Evolutionary conservation across 2,888 invertebrate species (phyloP), one percentile per base, ranked within the genome.

Genomic region (Ectemnius lituratus): DNA sequence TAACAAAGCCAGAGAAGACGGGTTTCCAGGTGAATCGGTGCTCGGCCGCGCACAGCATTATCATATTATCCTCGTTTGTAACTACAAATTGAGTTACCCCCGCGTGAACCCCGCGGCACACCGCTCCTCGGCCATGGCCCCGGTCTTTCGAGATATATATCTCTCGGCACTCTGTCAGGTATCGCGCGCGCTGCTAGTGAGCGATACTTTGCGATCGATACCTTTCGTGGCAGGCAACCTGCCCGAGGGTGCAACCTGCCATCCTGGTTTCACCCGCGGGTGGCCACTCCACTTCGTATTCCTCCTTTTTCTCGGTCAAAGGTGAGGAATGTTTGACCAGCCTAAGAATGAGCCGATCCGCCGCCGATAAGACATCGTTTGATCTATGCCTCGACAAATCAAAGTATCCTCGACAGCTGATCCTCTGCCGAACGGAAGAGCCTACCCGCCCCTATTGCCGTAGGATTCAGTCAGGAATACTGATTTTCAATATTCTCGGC

Each of bases 51-150:
- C 23, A 2, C 58, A 68, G 81, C 86, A 90, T 90, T 90, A 90
- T 89, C 89, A 90, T 89, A 90, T 89, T 89, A 89, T 86, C 81
- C 89, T 89, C 89, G 88, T 90, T 90, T 89, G 88, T 90, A 88
- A 89, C 89, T 87, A 88, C 89, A 90, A 89, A 90, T 90, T 90
- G 89, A 89, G 89, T 90, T 89, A 89, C 87, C 89, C 89, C 87
- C 85, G 85, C 83, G 86, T 83, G 79, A 83, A 83, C 83, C 79
- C 79, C 73, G 69, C 73, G 72, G 74, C 79, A 74, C 66, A 61
- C 73, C 65, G 62, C 14, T 16, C 52, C 52, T 52, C 37, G 37
- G 52, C n/a, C 52, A 5, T 13, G 52, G 52, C 66, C 57, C n/a
- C 47, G 14, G 59, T 67, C 63, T 62, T 63, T 68, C 64, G 76